Percentiles rank a stretch among this genome's conserved stretches.
Evolutionary conservation across 2,797 vertebrate species (phyloP).

Genomic region (Poeciliopsis gracilis): DNA sequence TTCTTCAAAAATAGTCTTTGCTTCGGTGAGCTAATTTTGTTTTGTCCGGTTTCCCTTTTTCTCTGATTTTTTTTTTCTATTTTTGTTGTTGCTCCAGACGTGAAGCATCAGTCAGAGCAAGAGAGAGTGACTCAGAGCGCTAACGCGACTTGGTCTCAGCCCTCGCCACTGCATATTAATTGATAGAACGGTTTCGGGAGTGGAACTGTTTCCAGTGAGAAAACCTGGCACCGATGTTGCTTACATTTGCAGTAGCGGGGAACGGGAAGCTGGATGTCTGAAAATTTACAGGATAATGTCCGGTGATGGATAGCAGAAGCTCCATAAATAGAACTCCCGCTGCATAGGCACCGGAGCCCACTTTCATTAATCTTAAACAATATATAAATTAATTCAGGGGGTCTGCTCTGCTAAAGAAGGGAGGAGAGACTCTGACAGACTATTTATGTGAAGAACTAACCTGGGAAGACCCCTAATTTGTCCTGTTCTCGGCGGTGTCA

Average conservation of each 20-base stretch:
- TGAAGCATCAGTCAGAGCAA: constrained; percentile 19
- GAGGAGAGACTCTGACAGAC: constrained; percentile 69
- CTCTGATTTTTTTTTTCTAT: not conserved
- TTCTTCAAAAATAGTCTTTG: not conserved
- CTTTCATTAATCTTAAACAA: constrained; percentile 84
- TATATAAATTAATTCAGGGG: constrained; percentile 80
- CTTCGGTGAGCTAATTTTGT: not conserved
- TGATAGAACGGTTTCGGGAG: constrained; percentile 42
- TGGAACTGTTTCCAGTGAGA: constrained; percentile 36
- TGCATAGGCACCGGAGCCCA: constrained; percentile 73
- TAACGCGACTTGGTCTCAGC: constrained; percentile 12
- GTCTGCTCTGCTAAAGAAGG: constrained; percentile 70
- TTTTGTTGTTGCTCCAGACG: not conserved
- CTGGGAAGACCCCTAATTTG: constrained; percentile 77
- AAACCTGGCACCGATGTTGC: constrained; percentile 43
- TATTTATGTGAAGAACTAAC: constrained; percentile 83
- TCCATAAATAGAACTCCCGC: constrained; percentile 74
- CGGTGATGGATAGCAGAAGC: constrained; percentile 71
- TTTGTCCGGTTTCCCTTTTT: constrained; percentile 11
- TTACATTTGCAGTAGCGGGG: constrained; percentile 55
- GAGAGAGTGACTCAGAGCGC: constrained; percentile 30
- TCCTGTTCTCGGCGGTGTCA: constrained; percentile 79
- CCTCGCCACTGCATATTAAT: constrained; percentile 48
- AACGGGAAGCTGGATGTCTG: constrained; percentile 65
- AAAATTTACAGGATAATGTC: constrained; percentile 60